Evolutionary conservation across 2,113 vertebrate genomes (phyloP).

Genomic region (Xiphophorus couchianus): DNA sequence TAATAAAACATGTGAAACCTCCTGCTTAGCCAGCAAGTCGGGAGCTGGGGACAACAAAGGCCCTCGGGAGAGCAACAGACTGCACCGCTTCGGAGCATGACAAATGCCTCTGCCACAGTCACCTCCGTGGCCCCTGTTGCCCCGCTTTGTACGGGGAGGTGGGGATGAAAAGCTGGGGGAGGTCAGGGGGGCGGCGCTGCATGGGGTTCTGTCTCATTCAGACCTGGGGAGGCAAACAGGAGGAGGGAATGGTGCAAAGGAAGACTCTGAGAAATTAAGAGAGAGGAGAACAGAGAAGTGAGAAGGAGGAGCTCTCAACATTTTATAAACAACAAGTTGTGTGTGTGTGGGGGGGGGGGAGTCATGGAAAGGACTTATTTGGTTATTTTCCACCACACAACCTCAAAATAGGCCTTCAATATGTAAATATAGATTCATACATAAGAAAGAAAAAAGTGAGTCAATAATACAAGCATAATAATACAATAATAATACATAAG

Average conservation of each 20-base stretch:
- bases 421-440: no score
- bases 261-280: conserved; percentile 74
- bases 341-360: no score
- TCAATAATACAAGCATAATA: no score
- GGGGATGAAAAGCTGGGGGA: neutral
- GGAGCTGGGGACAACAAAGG: conserved; percentile 82
- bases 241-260: conserved; percentile 73
- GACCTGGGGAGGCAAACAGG: conserved; percentile 54
- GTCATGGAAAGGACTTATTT: no score
- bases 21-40: conserved; percentile 85
- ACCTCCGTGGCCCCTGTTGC: conserved; percentile 58
- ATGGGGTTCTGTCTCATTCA: conserved; percentile 47
- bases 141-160: conserved; percentile 45
- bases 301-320: conserved; percentile 29
- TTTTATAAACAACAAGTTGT: no score
- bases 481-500: no score
- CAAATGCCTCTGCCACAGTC: conserved; percentile 78
- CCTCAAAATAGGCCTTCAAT: no score
- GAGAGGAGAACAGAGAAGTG: conserved; percentile 62
- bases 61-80: conserved; percentile 76
- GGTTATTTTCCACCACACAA: no score
- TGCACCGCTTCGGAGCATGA: conserved; percentile 80
- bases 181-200: neutral
- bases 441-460: no score
- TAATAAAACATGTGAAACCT: conserved; percentile 84